phyloP scores from a whole-genome alignment of 1,140 invertebrate genomes.

The Antheraea pernyi region DNA sequence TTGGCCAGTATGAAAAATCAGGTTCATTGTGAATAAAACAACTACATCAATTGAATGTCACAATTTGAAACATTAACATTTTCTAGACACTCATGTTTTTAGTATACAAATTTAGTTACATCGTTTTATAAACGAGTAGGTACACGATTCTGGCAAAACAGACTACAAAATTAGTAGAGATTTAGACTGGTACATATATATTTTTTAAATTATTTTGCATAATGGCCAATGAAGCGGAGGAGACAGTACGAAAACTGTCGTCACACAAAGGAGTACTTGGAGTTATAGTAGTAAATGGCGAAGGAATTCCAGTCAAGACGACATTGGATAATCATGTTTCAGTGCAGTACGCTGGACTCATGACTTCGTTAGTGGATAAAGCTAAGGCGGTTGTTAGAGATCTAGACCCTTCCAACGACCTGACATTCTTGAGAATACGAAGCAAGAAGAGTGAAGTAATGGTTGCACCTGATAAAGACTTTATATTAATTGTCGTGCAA shows the following conservation, averaged over 20 bases:
- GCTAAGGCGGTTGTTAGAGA: slow-evolving; percentile 86
- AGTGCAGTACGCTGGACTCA: slow-evolving; percentile 85
- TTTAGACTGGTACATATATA: background rate
- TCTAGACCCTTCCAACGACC: slow-evolving; percentile 89
- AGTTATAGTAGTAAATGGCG: slow-evolving; percentile 85
- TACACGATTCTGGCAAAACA: background rate
- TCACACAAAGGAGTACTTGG: slow-evolving; percentile 86
- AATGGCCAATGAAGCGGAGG: slow-evolving; percentile 86
- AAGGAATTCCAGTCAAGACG: slow-evolving; percentile 89
- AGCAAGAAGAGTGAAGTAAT: slow-evolving; percentile 96
- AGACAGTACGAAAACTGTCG: slow-evolving; percentile 86
- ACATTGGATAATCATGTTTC: slow-evolving; percentile 88
- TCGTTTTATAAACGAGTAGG: no score
- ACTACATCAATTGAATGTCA: background rate
- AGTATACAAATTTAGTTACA: no score
- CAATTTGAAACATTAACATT: background rate
- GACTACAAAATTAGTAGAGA: background rate
- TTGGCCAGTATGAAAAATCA: background rate
- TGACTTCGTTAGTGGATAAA: slow-evolving; percentile 85
- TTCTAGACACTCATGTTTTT: background rate
- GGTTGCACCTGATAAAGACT: slow-evolving; percentile 90
- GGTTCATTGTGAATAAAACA: background rate
- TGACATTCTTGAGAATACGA: slow-evolving; percentile 90
- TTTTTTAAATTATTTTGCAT: background rate
- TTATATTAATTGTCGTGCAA: slow-evolving; percentile 85